Base-by-base conservation (phyloP, 1,140 invertebrate species). In the Drosophila sp. region DNA sequence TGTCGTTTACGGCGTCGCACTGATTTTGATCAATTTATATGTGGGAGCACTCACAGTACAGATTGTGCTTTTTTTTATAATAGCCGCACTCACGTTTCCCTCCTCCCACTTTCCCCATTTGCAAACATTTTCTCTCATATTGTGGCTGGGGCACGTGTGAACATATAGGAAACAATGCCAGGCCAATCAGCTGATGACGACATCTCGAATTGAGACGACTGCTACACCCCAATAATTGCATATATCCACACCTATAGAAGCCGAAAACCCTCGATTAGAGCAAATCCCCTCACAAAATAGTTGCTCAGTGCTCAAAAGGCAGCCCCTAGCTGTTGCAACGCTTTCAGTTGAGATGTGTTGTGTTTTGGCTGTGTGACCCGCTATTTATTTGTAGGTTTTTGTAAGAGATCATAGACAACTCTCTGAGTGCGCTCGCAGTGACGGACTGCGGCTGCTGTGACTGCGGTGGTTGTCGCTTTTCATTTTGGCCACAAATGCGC, bases 21-120 rank as follows among this genome's bases (percentile, higher is more conserved):
- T 74, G 72, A 74, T 74, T 74, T 74, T 63, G 50, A 80, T 72
- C 64, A 80, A 86, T 80, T 80, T 83, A 57, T 73, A 73, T 73
- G 71, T 72, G 56, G 63, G 56, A 62, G 71, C 71, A 62, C 38
- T 54, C 56, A 38, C 32, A 27, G n/a, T 14, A 50, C 50, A 50
- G 62, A 65, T 53, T 53, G 50, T 46, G 48, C 38, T 61, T 67
- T 54, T 48, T 56, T 61, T 61, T 69, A n/a, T n/a, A 73, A 69
- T 67, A 61, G 64, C 48, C 27, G 25, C 36, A 14, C 50, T 36
- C 27, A 21, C 29, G 21, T 18, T 56, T 46, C 18, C 9, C 21
- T 18, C 18, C 18, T 8, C 41, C 9, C 16, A 18, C 25, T 25
- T 32, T 38, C 34, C 21, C 51, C 36, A 7, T 7, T 21, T 4